These are phyloP conservation scores for Eubucco bourcierii DNA, from an alignment of 2,113 vertebrate genomes.

Conservation along the genomic window DNA sequence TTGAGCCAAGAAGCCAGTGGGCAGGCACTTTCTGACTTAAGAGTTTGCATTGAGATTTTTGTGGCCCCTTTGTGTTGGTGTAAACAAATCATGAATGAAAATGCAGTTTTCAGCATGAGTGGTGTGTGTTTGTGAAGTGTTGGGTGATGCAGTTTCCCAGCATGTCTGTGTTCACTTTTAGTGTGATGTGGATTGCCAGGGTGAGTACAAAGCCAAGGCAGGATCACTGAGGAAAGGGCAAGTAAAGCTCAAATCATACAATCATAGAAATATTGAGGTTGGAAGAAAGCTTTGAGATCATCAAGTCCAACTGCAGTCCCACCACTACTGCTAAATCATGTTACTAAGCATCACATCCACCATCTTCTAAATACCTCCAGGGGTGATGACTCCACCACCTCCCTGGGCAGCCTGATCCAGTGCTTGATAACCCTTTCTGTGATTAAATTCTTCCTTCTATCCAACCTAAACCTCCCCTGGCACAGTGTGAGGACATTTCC, in stretches of 20 bases:
- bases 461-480: too few relatives aligned
- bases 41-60: neutral
- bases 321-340: too few relatives aligned
- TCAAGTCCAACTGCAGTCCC: too few relatives aligned
- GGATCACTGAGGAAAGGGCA: neutral
- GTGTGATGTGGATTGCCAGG: rapidly evolving
- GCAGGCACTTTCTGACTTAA: neutral
- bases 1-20: neutral
- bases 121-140: neutral
- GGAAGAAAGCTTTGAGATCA: too few relatives aligned
- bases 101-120: neutral
- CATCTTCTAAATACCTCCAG: too few relatives aligned
- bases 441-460: too few relatives aligned
- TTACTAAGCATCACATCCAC: too few relatives aligned
- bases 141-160: neutral
- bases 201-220: neutral
- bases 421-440: too few relatives aligned
- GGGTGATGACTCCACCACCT: too few relatives aligned
- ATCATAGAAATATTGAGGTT: too few relatives aligned
- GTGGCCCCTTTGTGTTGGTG: neutral
- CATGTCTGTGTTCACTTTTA: neutral
- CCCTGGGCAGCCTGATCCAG: too few relatives aligned
- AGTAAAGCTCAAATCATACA: neutral
- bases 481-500: too few relatives aligned
- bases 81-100: neutral